Evolutionary conservation across 1,140 invertebrate species (phyloP).

Genomic region (Drosophila ficusphila): DNA sequence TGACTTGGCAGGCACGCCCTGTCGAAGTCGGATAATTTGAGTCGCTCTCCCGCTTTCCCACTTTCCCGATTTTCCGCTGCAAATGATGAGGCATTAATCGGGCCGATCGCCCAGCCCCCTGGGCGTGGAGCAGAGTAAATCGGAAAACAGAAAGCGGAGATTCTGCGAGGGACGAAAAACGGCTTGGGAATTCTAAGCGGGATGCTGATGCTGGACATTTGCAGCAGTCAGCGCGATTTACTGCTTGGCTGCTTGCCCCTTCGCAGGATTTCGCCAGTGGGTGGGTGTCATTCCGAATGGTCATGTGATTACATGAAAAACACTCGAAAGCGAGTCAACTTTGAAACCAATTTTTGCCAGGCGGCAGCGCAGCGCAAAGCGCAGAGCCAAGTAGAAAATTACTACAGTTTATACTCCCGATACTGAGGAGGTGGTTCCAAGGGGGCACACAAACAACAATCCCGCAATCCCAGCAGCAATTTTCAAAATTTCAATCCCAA

Average conservation of each 20-base stretch:
- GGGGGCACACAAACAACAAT: constrained; percentile 55
- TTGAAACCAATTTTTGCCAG: constrained; percentile 62
- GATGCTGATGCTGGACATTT: constrained; percentile 41
- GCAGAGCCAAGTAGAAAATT: constrained; percentile 54
- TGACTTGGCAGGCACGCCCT: constrained; percentile 35
- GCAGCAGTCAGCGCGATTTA: constrained; percentile 71
- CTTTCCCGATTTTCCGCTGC: constrained; percentile 26
- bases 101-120: constrained; percentile 50
- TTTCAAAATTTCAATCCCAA: constrained; percentile 73
- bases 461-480: constrained; percentile 79
- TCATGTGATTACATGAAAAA: constrained; percentile 61
- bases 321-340: constrained; percentile 43
- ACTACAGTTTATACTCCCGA: constrained; percentile 50
- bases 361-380: constrained; percentile 22
- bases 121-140: constrained; percentile 57
- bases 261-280: constrained; percentile 8
- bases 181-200: constrained; percentile 42
- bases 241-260: constrained; percentile 64
- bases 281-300: constrained; percentile 17
- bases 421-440: constrained; percentile 7
- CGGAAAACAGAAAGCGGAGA: constrained; percentile 31
- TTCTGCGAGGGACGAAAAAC: constrained; percentile 19
- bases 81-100: constrained; percentile 79
- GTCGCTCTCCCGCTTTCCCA: constrained; percentile 13
- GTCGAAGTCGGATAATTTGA: constrained; percentile 60